Conservation (phyloP, 2,113 vertebrate genomes). For the Channa argus region DNA sequence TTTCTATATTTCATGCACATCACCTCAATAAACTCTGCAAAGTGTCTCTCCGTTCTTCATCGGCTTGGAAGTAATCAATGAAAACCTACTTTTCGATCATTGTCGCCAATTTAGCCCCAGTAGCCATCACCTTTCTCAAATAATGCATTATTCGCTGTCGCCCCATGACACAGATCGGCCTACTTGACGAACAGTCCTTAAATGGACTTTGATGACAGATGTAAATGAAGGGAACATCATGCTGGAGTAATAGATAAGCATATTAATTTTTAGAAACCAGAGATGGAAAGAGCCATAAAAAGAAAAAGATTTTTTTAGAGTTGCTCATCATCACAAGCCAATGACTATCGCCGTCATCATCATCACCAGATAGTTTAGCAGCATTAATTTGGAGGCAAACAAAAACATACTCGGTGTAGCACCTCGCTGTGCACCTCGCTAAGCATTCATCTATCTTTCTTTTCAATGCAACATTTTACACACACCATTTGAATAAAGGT, state of each 20-base stretch:
- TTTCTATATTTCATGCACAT: constrained; percentile 29
- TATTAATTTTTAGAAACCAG: neutral
- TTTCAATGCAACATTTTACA: constrained; percentile 7
- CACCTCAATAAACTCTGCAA: neutral
- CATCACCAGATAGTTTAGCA: constrained; percentile 13
- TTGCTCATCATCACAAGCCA: constrained; percentile 16
- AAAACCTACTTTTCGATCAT: constrained; percentile 66
- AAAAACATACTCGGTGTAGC: neutral
- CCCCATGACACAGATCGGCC: constrained; percentile 42
- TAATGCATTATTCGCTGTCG: constrained; percentile 61
- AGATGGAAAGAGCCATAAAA: neutral
- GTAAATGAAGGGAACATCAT: constrained; percentile 51
- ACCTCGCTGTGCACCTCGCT: neutral
- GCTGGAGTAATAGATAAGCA: constrained; percentile 19
- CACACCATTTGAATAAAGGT: constrained; percentile 29
- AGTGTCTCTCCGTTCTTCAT: constrained; percentile 36
- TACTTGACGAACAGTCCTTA: constrained; percentile 59
- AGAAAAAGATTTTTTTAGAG: neutral
- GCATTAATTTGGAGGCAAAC: constrained; percentile 14
- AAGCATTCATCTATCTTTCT: constrained; percentile 17
- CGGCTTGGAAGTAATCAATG: constrained; percentile 60
- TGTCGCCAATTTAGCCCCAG: constrained; percentile 56
- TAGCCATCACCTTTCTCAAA: constrained; percentile 30
- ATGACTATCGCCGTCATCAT: constrained; percentile 28
- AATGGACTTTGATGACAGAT: constrained; percentile 68